phyloP scores from a whole-genome alignment of 2,797 vertebrate genomes.

The Alcedo atthis region DNA sequence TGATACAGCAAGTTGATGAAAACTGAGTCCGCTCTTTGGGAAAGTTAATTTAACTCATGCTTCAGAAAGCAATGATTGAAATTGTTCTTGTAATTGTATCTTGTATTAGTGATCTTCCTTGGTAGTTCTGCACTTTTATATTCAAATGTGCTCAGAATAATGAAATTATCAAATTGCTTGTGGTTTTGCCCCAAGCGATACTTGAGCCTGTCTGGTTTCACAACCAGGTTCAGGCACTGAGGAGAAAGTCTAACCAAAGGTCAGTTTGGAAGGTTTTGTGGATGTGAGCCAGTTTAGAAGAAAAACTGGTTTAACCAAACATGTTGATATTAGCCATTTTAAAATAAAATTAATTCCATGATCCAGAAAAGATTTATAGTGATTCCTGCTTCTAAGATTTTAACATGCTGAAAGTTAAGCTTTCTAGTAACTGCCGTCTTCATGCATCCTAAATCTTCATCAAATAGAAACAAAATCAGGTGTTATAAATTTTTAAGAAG shows the following conservation, averaged over 20 bases:
- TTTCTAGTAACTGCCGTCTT: neutral
- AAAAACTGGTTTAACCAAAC: neutral
- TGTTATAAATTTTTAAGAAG: neutral
- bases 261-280: neutral
- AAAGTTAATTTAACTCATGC: neutral
- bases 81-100: neutral
- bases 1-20: neutral
- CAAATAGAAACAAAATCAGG: neutral
- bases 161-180: neutral
- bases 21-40: neutral
- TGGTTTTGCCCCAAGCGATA: neutral
- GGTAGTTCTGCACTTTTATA: neutral
- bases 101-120: neutral
- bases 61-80: neutral
- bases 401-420: neutral
- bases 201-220: neutral
- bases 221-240: neutral
- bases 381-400: neutral
- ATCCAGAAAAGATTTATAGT: neutral
- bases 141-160: neutral
- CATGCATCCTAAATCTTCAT: neutral
- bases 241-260: neutral
- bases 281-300: neutral
- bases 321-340: neutral
- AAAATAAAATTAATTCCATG: neutral